Evolutionary conservation across 1,140 invertebrate genomes (phyloP), one percentile per base, ranked within the genome.

Genomic region (Battus philenor): DNA sequence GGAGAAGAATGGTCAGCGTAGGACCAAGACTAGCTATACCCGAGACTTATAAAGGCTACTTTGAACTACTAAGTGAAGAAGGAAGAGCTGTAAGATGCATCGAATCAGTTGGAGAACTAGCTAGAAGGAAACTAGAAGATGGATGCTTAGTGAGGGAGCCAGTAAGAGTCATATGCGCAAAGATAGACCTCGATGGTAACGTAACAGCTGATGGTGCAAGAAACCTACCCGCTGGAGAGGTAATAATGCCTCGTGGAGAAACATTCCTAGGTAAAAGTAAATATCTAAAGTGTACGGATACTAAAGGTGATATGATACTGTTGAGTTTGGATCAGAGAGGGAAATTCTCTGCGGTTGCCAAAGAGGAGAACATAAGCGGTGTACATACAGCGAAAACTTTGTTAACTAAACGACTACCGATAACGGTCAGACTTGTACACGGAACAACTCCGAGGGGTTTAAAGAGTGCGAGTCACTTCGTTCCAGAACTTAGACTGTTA

Each of bases 11-110:
- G 57, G 93, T 93, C 12, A 93, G 90, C 47, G 89, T 94, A 0
- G 94, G 95, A 5, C 93, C 94, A 0, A 90, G 94, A 61, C 86
- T 98, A 26, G 91, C 95, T 30, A 97, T 98, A 36, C 97, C 97
- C 0, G 92, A 97, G 47, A 91, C 92, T 4, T 98, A 96, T 76
- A 89, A 92, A 50, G 97, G 97, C 3, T 98, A 95, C 85, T 98
- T 98, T 76, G 97, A 98, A 86, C 90, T 98, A 18, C 86, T 98
- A 13, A 97, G 95, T 70, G 96, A 98, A 82, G 96, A 98, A 71
- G 96, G 96, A 0, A 88, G 94, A 55, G 93, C 95, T 8, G 94
- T 96, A 1, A 88, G 94, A 34, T 95, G 95, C 55, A 95, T 98
- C 59, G 95, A 96, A 69, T 94, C 91, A 47, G 95, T 98, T 0